Evolutionary conservation across 2,888 invertebrate species (phyloP), one percentile per base, ranked within the genome.

Genomic region (Cyclophora albipunctata): DNA sequence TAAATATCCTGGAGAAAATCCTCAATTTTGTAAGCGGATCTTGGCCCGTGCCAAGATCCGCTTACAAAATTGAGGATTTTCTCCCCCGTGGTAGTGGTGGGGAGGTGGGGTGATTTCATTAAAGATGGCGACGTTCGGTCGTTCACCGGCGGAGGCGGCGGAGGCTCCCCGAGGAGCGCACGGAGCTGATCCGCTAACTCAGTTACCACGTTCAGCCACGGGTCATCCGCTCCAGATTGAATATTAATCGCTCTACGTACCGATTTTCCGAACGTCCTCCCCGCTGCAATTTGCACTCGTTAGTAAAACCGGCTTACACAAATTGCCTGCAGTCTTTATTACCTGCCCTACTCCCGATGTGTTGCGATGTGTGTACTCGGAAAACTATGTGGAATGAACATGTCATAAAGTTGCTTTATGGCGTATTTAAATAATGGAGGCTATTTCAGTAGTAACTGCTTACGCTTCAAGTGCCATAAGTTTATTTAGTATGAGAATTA

Each of bases 41-140:
- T 37, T 37, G 37, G 4, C 4, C n/a, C n/a, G n/a, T n/a, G n/a
- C n/a, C n/a, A n/a, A n/a, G n/a, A n/a, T n/a, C n/a, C n/a, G n/a
- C n/a, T n/a, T n/a, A n/a, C n/a, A n/a, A n/a, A n/a, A n/a, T n/a
- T n/a, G n/a, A n/a, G n/a, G n/a, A n/a, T n/a, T n/a, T n/a, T n/a
- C n/a, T n/a, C n/a, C n/a, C n/a, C n/a, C n/a, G 4, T 1, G 37
- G 37, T 37, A 37, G 52, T 49, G 45, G 48, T 50, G 49, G 35
- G 5, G 46, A 58, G 55, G 53, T 49, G 48, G 54, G 58, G 49
- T 60, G 53, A 64, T 62, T 60, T 47, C 49, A 63, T 64, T 63
- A 66, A 60, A 62, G 60, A 59, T 60, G 61, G 54, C 66, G 63
- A 53, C 64, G 58, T 59, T 56, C 59, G 67, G 66, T 47, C 67